phyloP scores from a whole-genome alignment of 2,888 invertebrate genomes.

The Chrysodeixis includens region DNA sequence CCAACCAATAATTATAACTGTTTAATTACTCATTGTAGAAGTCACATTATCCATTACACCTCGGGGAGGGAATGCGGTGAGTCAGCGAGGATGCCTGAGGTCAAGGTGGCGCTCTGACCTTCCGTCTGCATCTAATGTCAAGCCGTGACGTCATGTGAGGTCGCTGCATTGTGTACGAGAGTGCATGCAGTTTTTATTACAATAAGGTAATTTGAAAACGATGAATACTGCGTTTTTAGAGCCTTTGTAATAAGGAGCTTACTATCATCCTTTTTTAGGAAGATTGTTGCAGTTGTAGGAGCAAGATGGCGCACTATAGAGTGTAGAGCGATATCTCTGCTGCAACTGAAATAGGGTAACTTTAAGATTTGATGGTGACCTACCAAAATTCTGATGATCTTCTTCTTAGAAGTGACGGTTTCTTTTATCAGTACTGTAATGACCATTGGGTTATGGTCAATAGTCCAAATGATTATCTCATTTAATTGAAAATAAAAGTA shows the following conservation, averaged over 20 bases:
- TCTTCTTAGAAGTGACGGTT: too few species aligned
- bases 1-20: not conserved
- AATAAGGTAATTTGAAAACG: not conserved
- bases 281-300: too few species aligned
- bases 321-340: too few species aligned
- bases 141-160: not conserved
- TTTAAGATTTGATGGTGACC: too few species aligned
- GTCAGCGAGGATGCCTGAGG: slow-evolving; percentile 1
- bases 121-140: slow-evolving; percentile 1
- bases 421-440: too few species aligned
- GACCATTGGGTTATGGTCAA: not conserved
- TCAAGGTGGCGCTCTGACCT: slow-evolving; percentile 17
- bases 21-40: not conserved
- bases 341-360: too few species aligned
- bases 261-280: not conserved
- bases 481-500: not conserved
- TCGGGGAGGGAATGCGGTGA: slow-evolving; percentile 3
- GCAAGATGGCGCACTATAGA: too few species aligned
- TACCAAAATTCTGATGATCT: too few species aligned
- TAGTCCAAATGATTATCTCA: not conserved
- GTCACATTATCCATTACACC: not conserved
- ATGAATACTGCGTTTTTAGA: not conserved
- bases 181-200: not conserved
- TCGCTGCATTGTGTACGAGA: not conserved
- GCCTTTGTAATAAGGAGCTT: too few species aligned